Conservation (phyloP, 2,888 invertebrate species). For the Ichneumon xanthorius region DNA sequence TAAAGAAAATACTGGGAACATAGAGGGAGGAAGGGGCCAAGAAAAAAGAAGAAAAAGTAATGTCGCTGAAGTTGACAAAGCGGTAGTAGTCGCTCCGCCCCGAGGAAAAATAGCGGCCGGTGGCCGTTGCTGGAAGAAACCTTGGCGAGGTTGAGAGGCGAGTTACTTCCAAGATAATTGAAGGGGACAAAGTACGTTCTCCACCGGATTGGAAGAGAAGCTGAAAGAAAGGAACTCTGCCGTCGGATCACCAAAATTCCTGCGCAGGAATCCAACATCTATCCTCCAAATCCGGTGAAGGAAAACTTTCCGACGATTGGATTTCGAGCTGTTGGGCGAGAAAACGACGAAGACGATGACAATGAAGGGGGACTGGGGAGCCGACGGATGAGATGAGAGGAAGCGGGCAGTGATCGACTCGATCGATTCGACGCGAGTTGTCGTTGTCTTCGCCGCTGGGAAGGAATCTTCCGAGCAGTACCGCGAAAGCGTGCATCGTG, state of each 20-base stretch:
- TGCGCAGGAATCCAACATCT: background rate
- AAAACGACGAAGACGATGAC: conserved; percentile 15
- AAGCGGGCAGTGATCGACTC: conserved; percentile 29
- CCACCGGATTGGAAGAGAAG: background rate
- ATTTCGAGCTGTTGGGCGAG: conserved; percentile 13
- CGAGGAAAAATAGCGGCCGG: background rate
- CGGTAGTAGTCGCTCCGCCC: background rate
- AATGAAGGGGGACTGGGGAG: conserved; percentile 16
- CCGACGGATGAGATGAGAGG: conserved; percentile 45
- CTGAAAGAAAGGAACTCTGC: background rate
- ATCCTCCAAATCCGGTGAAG: background rate
- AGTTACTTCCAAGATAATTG: background rate
- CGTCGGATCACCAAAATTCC: background rate
- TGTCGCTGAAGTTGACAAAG: background rate
- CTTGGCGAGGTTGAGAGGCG: background rate
- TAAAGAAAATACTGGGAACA: background rate
- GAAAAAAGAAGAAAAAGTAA: conserved; percentile 11
- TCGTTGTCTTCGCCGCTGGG: background rate
- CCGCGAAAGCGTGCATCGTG: too few relatives aligned
- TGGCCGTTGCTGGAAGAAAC: background rate
- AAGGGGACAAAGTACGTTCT: background rate
- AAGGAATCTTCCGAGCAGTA: background rate
- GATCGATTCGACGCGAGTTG: background rate
- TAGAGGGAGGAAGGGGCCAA: background rate
- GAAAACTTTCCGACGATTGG: background rate